Conservation (phyloP, 2,797 vertebrate species). For the Takifugu rubripes region DNA sequence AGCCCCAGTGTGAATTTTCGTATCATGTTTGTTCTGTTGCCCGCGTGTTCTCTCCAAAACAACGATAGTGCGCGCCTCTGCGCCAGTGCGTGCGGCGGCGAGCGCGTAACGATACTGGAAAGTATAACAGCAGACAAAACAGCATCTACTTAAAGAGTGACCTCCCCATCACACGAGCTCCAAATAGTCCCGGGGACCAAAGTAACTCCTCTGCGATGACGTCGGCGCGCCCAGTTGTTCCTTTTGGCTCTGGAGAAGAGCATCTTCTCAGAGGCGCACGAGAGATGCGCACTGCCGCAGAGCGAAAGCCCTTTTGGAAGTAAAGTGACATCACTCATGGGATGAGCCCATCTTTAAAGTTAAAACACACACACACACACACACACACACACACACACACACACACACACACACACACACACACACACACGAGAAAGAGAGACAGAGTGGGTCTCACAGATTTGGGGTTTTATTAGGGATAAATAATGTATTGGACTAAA, state of each 20-base stretch:
- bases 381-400: too few relatives aligned
- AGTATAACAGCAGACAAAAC: background rate
- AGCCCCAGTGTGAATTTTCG: slow-evolving; percentile 32
- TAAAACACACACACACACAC: slow-evolving; percentile 6
- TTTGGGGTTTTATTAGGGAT: background rate
- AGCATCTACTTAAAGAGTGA: slow-evolving; percentile 8
- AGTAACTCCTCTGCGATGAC: slow-evolving; percentile 11
- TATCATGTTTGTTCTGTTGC: slow-evolving; percentile 54
- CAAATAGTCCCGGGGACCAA: slow-evolving; percentile 3
- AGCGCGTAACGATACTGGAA: slow-evolving; percentile 47
- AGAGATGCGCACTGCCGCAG: slow-evolving; percentile 24
- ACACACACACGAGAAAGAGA: slow-evolving; percentile 4
- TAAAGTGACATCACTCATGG: slow-evolving; percentile 64
- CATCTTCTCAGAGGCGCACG: slow-evolving; percentile 26
- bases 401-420: too few relatives aligned
- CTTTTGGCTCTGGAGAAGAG: slow-evolving; percentile 24
- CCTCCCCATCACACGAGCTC: slow-evolving; percentile 7
- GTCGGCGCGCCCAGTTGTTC: slow-evolving; percentile 50
- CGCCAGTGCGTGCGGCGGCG: slow-evolving; percentile 8
- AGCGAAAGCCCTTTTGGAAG: slow-evolving; percentile 45
- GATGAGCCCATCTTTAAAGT: slow-evolving; percentile 55
- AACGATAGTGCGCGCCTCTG: slow-evolving; percentile 7
- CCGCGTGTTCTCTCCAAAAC: slow-evolving; percentile 10
- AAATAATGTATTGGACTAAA: too few relatives aligned
- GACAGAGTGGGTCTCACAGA: background rate